Conservation (phyloP, 1,140 invertebrate species). For the Holotrichia oblita region DNA sequence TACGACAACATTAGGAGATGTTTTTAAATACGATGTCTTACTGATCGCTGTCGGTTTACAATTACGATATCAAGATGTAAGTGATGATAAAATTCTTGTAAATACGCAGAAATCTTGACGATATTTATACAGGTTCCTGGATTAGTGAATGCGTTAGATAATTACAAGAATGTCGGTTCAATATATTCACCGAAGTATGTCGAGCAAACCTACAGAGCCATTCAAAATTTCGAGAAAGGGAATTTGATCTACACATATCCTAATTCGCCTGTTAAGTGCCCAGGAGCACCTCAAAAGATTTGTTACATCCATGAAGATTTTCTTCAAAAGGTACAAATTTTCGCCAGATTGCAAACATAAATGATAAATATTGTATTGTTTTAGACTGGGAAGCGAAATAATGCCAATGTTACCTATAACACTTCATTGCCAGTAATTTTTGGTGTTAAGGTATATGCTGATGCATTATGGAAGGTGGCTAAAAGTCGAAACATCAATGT, state of each 20-base stretch:
- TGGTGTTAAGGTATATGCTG: conserved; percentile 93
- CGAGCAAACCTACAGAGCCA: conserved; percentile 76
- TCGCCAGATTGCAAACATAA: background rate
- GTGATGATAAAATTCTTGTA: background rate
- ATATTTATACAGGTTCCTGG: conserved; percentile 68
- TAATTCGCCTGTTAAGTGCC: conserved; percentile 92
- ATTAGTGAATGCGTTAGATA: conserved; percentile 77
- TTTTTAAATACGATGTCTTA: conserved; percentile 84
- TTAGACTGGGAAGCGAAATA: conserved; percentile 76
- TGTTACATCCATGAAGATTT: conserved; percentile 91
- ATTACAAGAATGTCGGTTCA: conserved; percentile 82
- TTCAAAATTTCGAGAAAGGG: conserved; percentile 79
- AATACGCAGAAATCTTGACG: background rate
- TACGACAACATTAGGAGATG: conserved; percentile 71
- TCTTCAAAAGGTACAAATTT: conserved; percentile 74
- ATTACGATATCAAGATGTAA: conserved; percentile 83
- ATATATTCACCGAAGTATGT: conserved; percentile 90
- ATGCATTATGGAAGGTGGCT: conserved; percentile 83
- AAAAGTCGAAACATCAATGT: conserved; percentile 81
- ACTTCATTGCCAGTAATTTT: conserved; percentile 90
- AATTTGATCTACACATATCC: conserved; percentile 95
- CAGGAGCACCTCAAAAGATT: conserved; percentile 98
- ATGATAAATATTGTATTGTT: conserved; percentile 55
- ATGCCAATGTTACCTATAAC: conserved; percentile 84
- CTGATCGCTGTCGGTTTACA: conserved; percentile 85